A percentile compares a stretch with the other conserved stretches of the same genome.
Evolutionary conservation across 2,888 invertebrate genomes (phyloP).

Genomic region (Lithosia quadra): DNA sequence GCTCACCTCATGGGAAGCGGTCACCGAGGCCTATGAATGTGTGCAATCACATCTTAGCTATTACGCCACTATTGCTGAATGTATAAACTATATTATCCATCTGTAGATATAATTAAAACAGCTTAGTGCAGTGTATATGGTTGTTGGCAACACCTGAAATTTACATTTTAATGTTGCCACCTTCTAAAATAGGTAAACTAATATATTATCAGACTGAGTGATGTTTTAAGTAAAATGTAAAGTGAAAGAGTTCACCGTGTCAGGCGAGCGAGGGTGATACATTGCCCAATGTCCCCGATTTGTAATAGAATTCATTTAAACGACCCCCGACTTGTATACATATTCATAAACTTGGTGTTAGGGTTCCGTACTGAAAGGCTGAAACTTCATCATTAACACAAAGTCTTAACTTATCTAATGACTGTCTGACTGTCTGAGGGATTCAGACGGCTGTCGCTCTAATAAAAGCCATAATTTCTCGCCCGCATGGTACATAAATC

Average conservation of each 20-base stretch:
- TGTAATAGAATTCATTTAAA: slow-evolving; percentile 47
- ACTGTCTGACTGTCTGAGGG: too few relatives aligned
- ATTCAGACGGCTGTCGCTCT: too few relatives aligned
- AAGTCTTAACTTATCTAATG: too few relatives aligned
- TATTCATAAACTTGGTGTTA: slow-evolving; percentile 49
- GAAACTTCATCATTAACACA: neutral
- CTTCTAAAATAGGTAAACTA: neutral
- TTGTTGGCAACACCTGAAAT: neutral
- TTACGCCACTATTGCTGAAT: too few relatives aligned
- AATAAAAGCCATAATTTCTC: too few relatives aligned
- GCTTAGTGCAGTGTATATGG: too few relatives aligned
- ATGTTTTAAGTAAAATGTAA: slow-evolving; percentile 30
- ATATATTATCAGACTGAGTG: neutral
- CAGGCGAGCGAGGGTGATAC: slow-evolving; percentile 35
- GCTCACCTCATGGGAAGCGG: too few relatives aligned
- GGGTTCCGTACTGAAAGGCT: neutral
- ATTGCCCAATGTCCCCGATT: slow-evolving; percentile 40
- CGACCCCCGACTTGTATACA: slow-evolving; percentile 45
- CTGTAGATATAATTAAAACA: too few relatives aligned
- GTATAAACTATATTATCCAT: too few relatives aligned
- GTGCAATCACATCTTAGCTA: too few relatives aligned
- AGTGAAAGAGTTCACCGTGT: slow-evolving; percentile 27
- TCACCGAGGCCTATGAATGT: too few relatives aligned
- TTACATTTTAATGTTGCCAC: neutral
- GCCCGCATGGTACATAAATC: too few relatives aligned